Evolutionary conservation across 2,888 invertebrate genomes (phyloP).

Genomic region (Julus scandinavius): DNA sequence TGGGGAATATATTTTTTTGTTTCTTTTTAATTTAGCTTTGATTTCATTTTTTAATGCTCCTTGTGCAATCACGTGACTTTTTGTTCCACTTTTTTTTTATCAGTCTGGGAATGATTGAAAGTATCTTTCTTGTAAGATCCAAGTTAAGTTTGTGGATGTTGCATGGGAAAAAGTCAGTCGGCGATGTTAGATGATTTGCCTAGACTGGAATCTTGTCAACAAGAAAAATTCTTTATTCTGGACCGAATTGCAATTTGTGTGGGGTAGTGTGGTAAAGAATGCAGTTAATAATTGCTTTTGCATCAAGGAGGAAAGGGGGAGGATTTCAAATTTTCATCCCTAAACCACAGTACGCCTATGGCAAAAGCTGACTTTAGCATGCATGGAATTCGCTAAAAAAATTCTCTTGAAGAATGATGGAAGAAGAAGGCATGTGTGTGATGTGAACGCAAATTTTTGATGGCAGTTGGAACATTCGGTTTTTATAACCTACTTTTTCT

Average conservation of each 20-base stretch:
- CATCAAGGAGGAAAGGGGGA: background rate
- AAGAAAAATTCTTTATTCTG: background rate
- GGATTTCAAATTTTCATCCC: background rate
- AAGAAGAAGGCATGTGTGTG: background rate
- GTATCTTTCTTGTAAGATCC: too few relatives aligned
- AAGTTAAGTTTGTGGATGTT: too few relatives aligned
- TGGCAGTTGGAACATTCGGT: background rate
- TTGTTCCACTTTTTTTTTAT: too few relatives aligned
- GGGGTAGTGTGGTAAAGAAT: background rate
- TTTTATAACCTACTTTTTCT: too few relatives aligned
- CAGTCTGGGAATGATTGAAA: too few relatives aligned
- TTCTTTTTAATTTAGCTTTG: too few relatives aligned
- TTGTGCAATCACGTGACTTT: too few relatives aligned
- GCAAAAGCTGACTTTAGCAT: background rate
- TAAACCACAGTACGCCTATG: background rate
- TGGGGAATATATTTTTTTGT: too few relatives aligned
- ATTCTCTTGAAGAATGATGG: background rate
- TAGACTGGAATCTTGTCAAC: too few relatives aligned
- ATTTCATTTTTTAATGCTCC: too few relatives aligned
- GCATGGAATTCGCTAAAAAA: background rate
- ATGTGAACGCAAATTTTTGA: background rate
- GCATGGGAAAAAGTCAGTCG: too few relatives aligned
- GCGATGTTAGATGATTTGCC: too few relatives aligned
- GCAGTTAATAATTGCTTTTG: conserved; percentile 2
- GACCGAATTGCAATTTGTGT: background rate